Base-by-base conservation (phyloP, 1,140 invertebrate genomes). In the Stenopsyche tienmushanensis region DNA sequence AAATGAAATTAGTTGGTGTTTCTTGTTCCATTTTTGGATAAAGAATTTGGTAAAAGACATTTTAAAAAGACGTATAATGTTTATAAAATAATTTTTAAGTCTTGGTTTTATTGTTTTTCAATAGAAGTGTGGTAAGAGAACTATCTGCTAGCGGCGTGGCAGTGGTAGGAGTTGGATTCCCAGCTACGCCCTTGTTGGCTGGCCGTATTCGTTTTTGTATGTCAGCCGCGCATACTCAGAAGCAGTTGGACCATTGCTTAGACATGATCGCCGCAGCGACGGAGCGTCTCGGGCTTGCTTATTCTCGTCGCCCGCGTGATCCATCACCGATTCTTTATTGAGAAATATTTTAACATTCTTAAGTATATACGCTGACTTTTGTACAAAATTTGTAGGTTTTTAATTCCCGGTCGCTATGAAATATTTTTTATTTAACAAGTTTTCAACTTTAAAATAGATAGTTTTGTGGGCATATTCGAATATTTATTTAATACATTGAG, bases 81-180 rank as follows among this genome's bases (percentile, higher is more conserved):
- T n/a, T n/a, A n/a, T n/a, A n/a, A n/a, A n/a, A n/a, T n/a, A n/a
- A n/a, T n/a, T n/a, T n/a, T n/a, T n/a, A n/a, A n/a, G n/a, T n/a
- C n/a, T n/a, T n/a, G n/a, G n/a, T n/a, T n/a, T 49, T 49, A 21
- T 25, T 54, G 26, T 26, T 15, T 60, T 49, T 5, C 8, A 20
- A 13, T 60, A 94, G 91, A 15, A 85, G 86, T 59, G 93, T 96
- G 72, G 92, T 97, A 59, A 85, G 96, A 72, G 88, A 88, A 64
- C 83, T 97, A 72, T 87, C 90, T 54, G 86, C 86, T 64, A 80
- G 88, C 62, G 90, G 93, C 52, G 88, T 99, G 60, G 97, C 96
- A 18, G 88, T 89, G 9, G 97, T 99, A 2, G 96, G 97, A 62
- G 97, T 99, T 62, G 96, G 96, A 60, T 99, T 97, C 81, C 97